Percentiles rank a stretch among this genome's conserved stretches.
Conservation (phyloP, 1,140 invertebrate species). For the Lucilia cuprina region DNA sequence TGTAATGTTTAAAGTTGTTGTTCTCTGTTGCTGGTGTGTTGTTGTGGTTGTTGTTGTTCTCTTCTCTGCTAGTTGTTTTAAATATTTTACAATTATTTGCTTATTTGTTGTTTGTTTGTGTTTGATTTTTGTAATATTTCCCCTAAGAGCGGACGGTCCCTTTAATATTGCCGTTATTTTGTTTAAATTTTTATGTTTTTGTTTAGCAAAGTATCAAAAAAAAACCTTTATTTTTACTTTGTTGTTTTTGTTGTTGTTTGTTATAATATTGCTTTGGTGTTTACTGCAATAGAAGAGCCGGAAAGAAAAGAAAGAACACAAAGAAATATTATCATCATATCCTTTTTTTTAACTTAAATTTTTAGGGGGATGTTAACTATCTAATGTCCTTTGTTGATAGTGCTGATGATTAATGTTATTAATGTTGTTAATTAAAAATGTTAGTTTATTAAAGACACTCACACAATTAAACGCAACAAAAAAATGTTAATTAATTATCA, state of each 20-base stretch:
- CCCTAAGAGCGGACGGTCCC: conserved; percentile 26
- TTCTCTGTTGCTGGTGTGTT: neutral
- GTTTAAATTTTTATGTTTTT: neutral
- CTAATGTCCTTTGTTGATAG: too few species aligned
- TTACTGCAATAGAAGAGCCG: neutral
- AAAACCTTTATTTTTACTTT: conserved; percentile 17
- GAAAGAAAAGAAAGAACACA: neutral
- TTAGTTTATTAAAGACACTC: too few species aligned
- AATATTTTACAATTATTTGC: neutral
- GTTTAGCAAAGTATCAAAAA: conserved; percentile 29
- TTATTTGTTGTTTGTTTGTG: neutral
- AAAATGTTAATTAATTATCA: too few species aligned
- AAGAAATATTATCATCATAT: neutral
- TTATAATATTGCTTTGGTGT: conserved; percentile 34
- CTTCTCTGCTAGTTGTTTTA: neutral
- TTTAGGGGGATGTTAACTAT: too few species aligned
- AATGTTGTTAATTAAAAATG: too few species aligned
- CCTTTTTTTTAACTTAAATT: too few species aligned
- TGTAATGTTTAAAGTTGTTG: neutral
- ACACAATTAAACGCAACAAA: too few species aligned
- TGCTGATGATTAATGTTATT: too few species aligned
- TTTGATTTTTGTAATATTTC: too few species aligned
- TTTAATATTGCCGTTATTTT: conserved; percentile 27
- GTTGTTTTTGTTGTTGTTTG: neutral
- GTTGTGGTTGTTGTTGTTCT: neutral